Evolutionary conservation across 1,140 invertebrate species (phyloP), one percentile per base, ranked within the genome.

Genomic region (Liolophura sinensis): DNA sequence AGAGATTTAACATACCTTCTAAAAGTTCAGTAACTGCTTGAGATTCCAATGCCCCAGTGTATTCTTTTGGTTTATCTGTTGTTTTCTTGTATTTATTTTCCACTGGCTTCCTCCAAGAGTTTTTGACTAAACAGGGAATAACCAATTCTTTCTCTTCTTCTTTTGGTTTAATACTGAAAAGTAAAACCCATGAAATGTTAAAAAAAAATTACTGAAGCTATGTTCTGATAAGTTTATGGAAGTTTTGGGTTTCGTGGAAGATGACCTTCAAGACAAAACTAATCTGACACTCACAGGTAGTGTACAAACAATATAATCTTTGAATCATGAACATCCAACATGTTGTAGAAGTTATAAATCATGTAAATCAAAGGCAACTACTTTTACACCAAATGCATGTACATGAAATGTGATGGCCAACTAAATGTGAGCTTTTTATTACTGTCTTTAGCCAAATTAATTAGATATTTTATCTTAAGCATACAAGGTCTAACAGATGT

Each of bases 51-150:
- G 60, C 69, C 47, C 73, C 69, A 20, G 31, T 60, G 27, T 14
- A 25, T 20, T 66, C 55, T 61, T 69, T 67, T 64, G 58, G 73
- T 55, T 69, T 20, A 14, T 48, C 31, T 20, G 57, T 60, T 18
- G 24, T 16, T 22, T 27, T 27, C 24, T 58, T 57, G 31, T 50
- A 60, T 59, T 55, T 64, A 49, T 67, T 67, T 67, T 67, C 65
- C 49, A 65, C 47, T 56, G 54, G 59, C 61, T 62, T 68, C 54
- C 74, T 70, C 80, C 75, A 75, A 24, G 71, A 67, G 57, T 74
- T 79, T 64, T 75, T 78, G 56, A 76, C 74, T n/a, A 87, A 85
- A 14, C 85, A 69, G 18, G 86, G 86, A 27, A 87, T 86, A 0
- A 87, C 77, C 54, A 83, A 75, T 57, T 82, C 81, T 68, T 83